These are phyloP conservation scores for Chromoteleia sp. DNA, from an alignment of 2,888 invertebrate genomes.

Conservation along the genomic window DNA sequence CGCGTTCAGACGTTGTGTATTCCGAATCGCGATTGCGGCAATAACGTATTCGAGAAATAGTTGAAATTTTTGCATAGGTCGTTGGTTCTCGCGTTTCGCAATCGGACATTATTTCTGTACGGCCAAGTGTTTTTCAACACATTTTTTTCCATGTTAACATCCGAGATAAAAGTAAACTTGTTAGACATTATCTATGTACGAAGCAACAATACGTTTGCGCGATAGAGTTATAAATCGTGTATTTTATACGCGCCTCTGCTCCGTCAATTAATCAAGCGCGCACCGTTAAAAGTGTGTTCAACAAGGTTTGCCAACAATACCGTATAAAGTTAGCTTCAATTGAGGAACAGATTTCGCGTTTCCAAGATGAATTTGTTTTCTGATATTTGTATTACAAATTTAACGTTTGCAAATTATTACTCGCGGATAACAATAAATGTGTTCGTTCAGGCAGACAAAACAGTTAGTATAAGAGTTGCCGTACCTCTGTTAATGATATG, in stretches of 20 bases:
- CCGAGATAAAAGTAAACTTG: conserved; percentile 26
- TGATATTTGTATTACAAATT: too few relatives aligned
- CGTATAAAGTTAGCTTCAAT: neutral
- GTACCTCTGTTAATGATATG: too few relatives aligned
- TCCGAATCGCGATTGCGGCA: conserved; percentile 12
- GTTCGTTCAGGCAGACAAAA: too few relatives aligned
- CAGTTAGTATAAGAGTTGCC: too few relatives aligned
- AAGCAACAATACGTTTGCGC: conserved; percentile 13
- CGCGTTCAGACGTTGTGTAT: too few relatives aligned
- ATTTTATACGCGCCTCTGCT: conserved; percentile 15
- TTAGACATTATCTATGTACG: conserved; percentile 6
- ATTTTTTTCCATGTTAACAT: conserved; percentile 34
- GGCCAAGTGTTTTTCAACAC: too few relatives aligned
- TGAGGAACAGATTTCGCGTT: neutral
- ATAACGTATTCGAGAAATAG: conserved; percentile 14
- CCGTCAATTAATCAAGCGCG: conserved; percentile 20
- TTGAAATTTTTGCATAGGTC: conserved; percentile 27
- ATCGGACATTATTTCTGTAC: conserved; percentile 29
- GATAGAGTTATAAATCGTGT: conserved; percentile 22
- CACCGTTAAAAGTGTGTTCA: conserved; percentile 7
- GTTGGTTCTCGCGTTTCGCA: conserved; percentile 16
- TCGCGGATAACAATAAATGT: too few relatives aligned
- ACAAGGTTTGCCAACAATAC: conserved; percentile 7
- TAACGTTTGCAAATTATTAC: too few relatives aligned
- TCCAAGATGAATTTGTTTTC: too few relatives aligned